These are phyloP conservation scores for Samia ricini DNA, from an alignment of 1,140 invertebrate genomes.

Conservation along the genomic window DNA sequence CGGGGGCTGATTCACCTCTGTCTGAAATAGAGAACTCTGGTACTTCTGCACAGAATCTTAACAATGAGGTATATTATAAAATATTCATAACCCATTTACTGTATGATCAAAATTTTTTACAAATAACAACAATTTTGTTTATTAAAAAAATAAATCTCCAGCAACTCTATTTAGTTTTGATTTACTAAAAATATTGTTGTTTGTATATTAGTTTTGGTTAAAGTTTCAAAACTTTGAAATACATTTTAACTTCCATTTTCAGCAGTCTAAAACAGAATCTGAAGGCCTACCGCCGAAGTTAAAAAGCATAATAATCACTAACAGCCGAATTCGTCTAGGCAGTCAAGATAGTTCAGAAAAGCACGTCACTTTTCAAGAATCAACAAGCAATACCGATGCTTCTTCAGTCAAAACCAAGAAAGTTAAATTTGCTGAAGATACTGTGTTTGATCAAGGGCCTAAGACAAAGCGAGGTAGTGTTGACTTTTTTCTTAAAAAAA, in stretches of 20 bases:
- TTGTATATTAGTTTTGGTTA: too few species aligned
- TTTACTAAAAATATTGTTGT: constrained; percentile 4
- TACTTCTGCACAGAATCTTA: constrained; percentile 53
- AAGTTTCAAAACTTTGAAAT: neutral
- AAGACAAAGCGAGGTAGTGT: constrained; percentile 50
- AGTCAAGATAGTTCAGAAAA: constrained; percentile 66
- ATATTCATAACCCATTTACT: neutral
- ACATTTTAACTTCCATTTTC: constrained; percentile 22
- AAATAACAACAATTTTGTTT: neutral
- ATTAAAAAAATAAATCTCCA: neutral
- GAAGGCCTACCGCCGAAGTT: constrained; percentile 45
- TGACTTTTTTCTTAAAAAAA: neutral
- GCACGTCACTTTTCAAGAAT: constrained; percentile 57
- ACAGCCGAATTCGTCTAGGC: constrained; percentile 37
- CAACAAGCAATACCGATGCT: constrained; percentile 30
- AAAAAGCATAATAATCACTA: constrained; percentile 57
- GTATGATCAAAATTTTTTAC: neutral
- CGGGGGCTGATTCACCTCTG: constrained; percentile 66
- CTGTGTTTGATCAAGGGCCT: constrained; percentile 52
- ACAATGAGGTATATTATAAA: constrained; percentile 46
- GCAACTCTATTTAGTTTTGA: neutral
- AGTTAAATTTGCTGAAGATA: constrained; percentile 62
- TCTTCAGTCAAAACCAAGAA: constrained; percentile 50
- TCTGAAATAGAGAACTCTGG: constrained; percentile 70
- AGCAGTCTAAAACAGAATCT: constrained; percentile 49